phyloP scores from a whole-genome alignment of 1,140 invertebrate genomes.

The Drosophila biarmipes region DNA sequence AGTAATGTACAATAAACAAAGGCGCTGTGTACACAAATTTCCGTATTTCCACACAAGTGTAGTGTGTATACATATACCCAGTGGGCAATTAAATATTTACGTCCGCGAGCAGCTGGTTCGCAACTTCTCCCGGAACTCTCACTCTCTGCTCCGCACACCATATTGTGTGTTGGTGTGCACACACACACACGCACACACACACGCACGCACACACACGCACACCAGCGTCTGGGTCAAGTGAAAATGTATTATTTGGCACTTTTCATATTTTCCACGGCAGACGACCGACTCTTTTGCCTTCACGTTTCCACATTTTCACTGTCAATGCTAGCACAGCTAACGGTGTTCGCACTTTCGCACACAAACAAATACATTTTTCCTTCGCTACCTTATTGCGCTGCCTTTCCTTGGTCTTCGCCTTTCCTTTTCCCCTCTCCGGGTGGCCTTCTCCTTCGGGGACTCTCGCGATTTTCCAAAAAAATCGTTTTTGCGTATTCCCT shows the following conservation, averaged over 20 bases:
- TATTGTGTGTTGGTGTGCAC: conserved; percentile 40
- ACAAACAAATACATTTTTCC: conserved; percentile 45
- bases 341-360: conserved; percentile 35
- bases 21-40: conserved; percentile 30
- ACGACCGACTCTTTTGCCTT: conserved; percentile 10
- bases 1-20: conserved; percentile 38
- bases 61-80: conserved; percentile 19
- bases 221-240: conserved; percentile 38
- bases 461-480: conserved; percentile 34
- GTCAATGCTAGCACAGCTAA: conserved; percentile 51
- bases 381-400: conserved; percentile 51
- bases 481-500: conserved; percentile 40
- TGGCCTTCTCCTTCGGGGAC: conserved; percentile 36
- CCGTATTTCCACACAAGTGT: conserved; percentile 31
- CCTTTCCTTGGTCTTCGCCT: conserved; percentile 22
- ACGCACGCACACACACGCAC: conserved; percentile 6
- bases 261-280: conserved; percentile 25
- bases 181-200: conserved; percentile 8
- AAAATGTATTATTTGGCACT: conserved; percentile 42
- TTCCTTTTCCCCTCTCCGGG: conserved; percentile 17
- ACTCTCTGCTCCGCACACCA: conserved; percentile 24
- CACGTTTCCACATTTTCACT: conserved; percentile 35
- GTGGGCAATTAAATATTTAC: conserved; percentile 45
- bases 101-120: conserved; percentile 45
- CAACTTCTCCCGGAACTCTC: conserved; percentile 42